phyloP scores from a whole-genome alignment of 2,888 invertebrate species.

The Temnothorax rugatulus region DNA sequence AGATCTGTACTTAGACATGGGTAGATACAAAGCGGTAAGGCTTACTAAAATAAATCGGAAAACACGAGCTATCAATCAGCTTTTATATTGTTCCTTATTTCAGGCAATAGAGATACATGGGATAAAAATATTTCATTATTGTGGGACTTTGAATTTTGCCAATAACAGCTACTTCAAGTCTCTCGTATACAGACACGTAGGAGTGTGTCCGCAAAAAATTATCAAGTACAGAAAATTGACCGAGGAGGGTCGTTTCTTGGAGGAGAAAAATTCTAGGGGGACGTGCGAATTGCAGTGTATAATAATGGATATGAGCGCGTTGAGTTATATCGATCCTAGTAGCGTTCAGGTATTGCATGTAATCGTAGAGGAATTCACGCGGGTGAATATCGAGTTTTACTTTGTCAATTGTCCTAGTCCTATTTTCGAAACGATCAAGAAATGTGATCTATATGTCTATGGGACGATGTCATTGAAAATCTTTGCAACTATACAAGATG shows the following conservation, averaged over 20 bases:
- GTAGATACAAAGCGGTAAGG: constrained; percentile 88
- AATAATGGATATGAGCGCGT: constrained; percentile 89
- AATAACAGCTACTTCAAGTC: constrained; percentile 88
- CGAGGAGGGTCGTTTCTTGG: constrained; percentile 77
- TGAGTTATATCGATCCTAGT: constrained; percentile 89
- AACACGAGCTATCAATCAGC: not conserved
- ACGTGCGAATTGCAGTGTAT: constrained; percentile 79
- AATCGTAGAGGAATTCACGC: constrained; percentile 87
- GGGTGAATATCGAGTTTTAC: constrained; percentile 87
- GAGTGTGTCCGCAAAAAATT: constrained; percentile 87
- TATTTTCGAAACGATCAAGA: constrained; percentile 84
- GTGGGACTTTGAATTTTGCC: constrained; percentile 90
- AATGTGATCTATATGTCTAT: constrained; percentile 82
- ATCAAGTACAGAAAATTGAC: constrained; percentile 85
- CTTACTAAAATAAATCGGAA: not conserved
- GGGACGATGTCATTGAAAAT: constrained; percentile 85
- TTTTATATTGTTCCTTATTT: constrained; percentile 13
- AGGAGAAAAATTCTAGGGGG: constrained; percentile 73
- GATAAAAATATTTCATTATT: constrained; percentile 90
- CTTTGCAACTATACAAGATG: constrained; percentile 90
- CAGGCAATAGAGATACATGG: constrained; percentile 89
- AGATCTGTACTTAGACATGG: constrained; percentile 89
- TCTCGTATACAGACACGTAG: constrained; percentile 87
- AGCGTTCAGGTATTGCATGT: constrained; percentile 88
- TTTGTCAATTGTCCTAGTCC: constrained; percentile 87